A percentile compares a stretch with the other conserved stretches of the same genome.
phyloP scores from a whole-genome alignment of 2,113 vertebrate genomes.

The Aspiorhynchus laticeps region DNA sequence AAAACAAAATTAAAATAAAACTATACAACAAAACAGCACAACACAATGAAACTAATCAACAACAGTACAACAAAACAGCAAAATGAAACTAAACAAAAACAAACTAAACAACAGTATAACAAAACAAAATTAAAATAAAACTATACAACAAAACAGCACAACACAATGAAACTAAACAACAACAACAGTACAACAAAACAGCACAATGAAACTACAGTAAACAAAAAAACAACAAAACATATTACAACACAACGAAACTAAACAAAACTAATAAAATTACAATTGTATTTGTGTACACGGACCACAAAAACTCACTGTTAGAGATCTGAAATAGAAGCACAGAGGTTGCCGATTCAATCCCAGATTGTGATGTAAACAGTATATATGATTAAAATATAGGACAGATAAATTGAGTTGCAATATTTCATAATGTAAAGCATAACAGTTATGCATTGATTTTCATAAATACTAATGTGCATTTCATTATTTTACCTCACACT shows the following conservation, averaged over 20 bases:
- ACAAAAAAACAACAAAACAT: not conserved
- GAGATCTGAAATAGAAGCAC: not conserved
- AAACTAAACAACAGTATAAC: not conserved
- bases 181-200: not conserved
- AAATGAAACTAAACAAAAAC: not conserved
- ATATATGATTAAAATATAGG: not conserved
- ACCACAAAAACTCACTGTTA: not conserved
- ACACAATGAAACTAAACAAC: not conserved
- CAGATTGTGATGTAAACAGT: no score
- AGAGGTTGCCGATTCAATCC: no score
- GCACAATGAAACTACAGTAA: not conserved
- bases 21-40: not conserved
- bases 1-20: not conserved
- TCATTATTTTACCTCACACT: not conserved
- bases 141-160: no score
- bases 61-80: not conserved
- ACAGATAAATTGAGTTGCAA: not conserved
- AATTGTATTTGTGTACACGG: not conserved
- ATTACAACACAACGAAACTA: no score
- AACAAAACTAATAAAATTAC: no score
- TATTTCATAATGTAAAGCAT: not conserved
- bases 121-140: not conserved
- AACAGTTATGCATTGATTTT: not conserved
- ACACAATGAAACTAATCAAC: not conserved
- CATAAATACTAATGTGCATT: not conserved